These are phyloP conservation scores for Pithys albifrons DNA, from an alignment of 2,113 vertebrate genomes.

Conservation along the genomic window DNA sequence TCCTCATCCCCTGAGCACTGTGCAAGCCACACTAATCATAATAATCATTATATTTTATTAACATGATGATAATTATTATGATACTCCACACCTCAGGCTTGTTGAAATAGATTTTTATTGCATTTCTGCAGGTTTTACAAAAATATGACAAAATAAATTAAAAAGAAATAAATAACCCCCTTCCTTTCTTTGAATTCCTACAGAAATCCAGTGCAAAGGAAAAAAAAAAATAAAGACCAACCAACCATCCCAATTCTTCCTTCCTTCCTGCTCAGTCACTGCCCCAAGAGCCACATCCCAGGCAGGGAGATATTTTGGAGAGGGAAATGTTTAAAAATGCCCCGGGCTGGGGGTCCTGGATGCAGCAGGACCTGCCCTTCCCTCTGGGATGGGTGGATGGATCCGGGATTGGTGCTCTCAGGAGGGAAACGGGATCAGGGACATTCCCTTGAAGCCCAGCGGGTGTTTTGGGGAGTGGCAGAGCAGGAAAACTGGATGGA, in stretches of 20 bases:
- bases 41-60: background rate
- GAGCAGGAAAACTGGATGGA: background rate
- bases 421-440: background rate
- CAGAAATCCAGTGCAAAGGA: background rate
- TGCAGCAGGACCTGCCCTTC: background rate
- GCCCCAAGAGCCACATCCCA: background rate
- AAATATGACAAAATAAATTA: constrained; percentile 99
- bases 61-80: background rate
- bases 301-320: background rate
- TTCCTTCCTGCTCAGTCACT: background rate
- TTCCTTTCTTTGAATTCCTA: background rate
- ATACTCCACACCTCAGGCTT: background rate
- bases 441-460: background rate
- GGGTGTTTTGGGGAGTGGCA: background rate
- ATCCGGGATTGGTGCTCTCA: accelerated
- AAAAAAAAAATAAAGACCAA: background rate
- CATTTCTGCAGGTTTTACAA: constrained; percentile 97
- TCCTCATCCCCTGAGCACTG: background rate
- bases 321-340: background rate
- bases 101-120: constrained; percentile 90
- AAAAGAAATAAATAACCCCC: constrained; percentile 92
- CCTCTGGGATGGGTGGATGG: background rate
- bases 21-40: background rate
- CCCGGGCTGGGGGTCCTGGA: background rate
- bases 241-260: background rate